Base-by-base conservation (phyloP, 2,888 invertebrate species). In the Imbricaverruca yamaguchii region DNA sequence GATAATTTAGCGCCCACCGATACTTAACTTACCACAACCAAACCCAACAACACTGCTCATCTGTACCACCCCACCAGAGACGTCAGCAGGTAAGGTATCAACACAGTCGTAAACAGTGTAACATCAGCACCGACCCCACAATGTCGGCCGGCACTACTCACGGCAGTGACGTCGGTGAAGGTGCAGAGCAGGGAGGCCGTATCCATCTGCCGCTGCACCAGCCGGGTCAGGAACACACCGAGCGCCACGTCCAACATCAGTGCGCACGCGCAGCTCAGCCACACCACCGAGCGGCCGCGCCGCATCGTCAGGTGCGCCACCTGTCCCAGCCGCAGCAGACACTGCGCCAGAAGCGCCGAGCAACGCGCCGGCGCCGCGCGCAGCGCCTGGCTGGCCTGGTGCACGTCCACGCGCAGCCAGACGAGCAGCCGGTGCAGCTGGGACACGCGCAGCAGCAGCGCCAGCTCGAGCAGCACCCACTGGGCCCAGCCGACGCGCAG, bases 401-500 rank as follows among this genome's bases (percentile, higher is more conserved):
- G 53, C 53, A 78, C 56, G 78, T 78, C 78, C 23, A 78, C 78
- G 11, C 56, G 23, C 57, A 78, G 78, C 56, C 78, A 78, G 78
- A 78, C 78, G 11, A 78, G 78, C 57, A 57, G 78, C 56, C 78
- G 74, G 74, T 74, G 74, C 74, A 74, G 74, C 74, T 74, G 74
- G 8, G 78, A 78, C 23, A 57, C 23, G 4, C 78, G 78, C 23
- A n/a, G n/a, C 53, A 57, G 57, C 78, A 78, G 56, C 78, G 78
- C 78, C 78, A 78, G 56, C 78, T 78, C 78, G 57, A 78, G 57
- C 78, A 78, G 25, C 57, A 23, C 56, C 78, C 78, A 78, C 56
- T 57, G 78, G 57, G 57, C 57, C 78, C 78, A 78, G 78, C 78
- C 78, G 23, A 78, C 55, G 23, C 78, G 78, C 78, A 57, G 56